Conservation (phyloP, 2,888 invertebrate species). For the Patella caerulea region DNA sequence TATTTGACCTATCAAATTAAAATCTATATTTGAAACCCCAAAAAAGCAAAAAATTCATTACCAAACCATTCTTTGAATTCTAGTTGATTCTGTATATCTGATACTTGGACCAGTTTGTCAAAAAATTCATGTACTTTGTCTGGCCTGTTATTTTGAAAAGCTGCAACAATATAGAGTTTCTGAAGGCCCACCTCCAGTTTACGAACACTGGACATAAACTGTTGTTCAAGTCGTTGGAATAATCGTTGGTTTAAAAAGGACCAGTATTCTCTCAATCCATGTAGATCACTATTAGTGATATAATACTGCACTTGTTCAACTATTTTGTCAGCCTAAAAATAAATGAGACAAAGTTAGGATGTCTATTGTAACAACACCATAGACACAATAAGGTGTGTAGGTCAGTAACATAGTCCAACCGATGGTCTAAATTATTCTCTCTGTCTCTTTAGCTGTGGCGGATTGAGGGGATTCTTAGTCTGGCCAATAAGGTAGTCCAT, state of each 20-base stretch:
- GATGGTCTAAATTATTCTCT: not conserved
- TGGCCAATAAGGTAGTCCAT: no score
- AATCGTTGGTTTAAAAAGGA: conserved; percentile 87
- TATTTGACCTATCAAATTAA: no score
- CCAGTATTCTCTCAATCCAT: conserved; percentile 89
- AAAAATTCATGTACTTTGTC: conserved; percentile 94
- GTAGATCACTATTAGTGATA: conserved; percentile 84
- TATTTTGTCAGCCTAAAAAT: conserved; percentile 67
- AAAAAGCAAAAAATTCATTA: conserved; percentile 70
- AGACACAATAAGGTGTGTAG: not conserved
- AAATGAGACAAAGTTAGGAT: conserved; percentile 11
- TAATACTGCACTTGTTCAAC: conserved; percentile 84
- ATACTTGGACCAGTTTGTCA: conserved; percentile 80
- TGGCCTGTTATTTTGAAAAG: conserved; percentile 83
- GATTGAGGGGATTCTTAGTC: no score
- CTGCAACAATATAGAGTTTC: conserved; percentile 91
- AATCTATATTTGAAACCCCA: no score
- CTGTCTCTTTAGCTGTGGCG: not conserved
- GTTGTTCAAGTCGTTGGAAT: conserved; percentile 89
- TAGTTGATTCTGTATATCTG: conserved; percentile 87
- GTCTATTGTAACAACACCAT: not conserved
- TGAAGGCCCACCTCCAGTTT: conserved; percentile 72
- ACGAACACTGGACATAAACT: conserved; percentile 75
- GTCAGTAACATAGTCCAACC: not conserved
- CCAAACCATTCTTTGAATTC: conserved; percentile 99